Evolutionary conservation across 2,888 invertebrate species (phyloP).

Genomic region (Poecilobothrus nobilitatus): DNA sequence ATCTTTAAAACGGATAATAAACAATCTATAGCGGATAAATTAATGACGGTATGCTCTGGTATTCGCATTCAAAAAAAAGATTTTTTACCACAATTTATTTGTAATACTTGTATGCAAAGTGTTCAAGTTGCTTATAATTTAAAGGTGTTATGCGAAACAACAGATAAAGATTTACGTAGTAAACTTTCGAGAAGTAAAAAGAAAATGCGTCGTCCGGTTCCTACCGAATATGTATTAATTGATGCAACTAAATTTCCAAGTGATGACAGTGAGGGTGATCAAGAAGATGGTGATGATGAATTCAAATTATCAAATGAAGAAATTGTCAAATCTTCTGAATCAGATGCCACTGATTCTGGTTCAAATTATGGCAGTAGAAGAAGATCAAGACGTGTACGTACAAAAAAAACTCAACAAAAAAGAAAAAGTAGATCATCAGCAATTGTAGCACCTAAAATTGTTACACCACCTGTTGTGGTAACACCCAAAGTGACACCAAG

Average conservation of each 20-base stretch:
- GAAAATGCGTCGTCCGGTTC: conserved; percentile 33
- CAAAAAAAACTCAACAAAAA: background rate
- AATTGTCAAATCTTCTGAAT: conserved; percentile 32
- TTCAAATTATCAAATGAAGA: conserved; percentile 41
- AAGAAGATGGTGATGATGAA: conserved; percentile 37
- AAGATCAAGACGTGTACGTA: conserved; percentile 19
- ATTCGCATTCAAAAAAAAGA: conserved; percentile 41
- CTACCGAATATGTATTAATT: conserved; percentile 39
- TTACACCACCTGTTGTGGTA: background rate
- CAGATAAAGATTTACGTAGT: conserved; percentile 40
- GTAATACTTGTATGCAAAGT: conserved; percentile 38
- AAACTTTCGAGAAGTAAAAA: conserved; percentile 41
- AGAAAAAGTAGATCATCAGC: background rate
- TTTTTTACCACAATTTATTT: conserved; percentile 43
- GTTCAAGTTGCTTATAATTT: conserved; percentile 41
- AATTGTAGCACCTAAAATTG: background rate
- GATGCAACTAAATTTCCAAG: conserved; percentile 34
- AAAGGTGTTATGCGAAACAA: conserved; percentile 38
- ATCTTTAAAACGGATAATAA: conserved; percentile 36
- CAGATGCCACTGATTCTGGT: conserved; percentile 32
- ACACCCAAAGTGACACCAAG: background rate
- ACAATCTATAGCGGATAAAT: conserved; percentile 39
- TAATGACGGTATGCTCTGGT: conserved; percentile 41
- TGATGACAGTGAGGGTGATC: conserved; percentile 27
- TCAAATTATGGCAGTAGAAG: conserved; percentile 33